phyloP scores from a whole-genome alignment of 2,797 vertebrate species.

The Gymnothorax javanicus region DNA sequence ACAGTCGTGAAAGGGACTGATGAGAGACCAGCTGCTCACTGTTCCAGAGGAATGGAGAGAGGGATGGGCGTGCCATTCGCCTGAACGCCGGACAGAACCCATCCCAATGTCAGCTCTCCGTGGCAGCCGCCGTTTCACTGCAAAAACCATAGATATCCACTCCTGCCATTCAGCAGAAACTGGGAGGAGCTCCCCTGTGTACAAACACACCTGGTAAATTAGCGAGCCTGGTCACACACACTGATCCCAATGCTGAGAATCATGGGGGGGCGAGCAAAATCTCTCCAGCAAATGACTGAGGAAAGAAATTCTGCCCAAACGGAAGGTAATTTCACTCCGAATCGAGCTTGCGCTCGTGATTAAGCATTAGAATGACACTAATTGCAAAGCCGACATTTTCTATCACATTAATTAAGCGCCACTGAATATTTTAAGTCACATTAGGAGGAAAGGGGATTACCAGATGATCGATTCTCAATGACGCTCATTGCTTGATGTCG shows the following conservation, averaged over 20 bases:
- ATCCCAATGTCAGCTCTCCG: background rate
- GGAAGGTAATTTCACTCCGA: conserved; percentile 17
- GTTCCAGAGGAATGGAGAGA: background rate
- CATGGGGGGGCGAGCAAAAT: background rate
- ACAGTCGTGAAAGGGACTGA: conserved; percentile 38
- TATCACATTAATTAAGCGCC: conserved; percentile 39
- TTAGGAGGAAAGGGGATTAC: conserved; percentile 23
- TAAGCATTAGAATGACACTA: conserved; percentile 21
- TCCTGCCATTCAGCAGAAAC: background rate
- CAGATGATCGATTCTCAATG: conserved; percentile 27
- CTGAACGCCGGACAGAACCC: background rate
- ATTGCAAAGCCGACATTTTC: conserved; percentile 39
- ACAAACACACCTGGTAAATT: background rate
- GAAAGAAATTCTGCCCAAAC: background rate
- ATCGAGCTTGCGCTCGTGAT: conserved; percentile 30
- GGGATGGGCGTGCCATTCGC: background rate
- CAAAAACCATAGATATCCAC: background rate
- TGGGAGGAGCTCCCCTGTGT: background rate
- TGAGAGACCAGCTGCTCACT: background rate
- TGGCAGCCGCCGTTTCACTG: background rate
- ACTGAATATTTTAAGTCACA: conserved; percentile 42
- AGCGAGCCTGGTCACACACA: background rate
- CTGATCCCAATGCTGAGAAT: background rate
- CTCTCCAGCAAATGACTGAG: background rate
- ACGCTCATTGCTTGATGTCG: background rate